A percentile compares a stretch with the other conserved stretches of the same genome.
These are phyloP conservation scores for Heliconius charithonia DNA, from an alignment of 2,888 invertebrate genomes.

Conservation along the genomic window DNA sequence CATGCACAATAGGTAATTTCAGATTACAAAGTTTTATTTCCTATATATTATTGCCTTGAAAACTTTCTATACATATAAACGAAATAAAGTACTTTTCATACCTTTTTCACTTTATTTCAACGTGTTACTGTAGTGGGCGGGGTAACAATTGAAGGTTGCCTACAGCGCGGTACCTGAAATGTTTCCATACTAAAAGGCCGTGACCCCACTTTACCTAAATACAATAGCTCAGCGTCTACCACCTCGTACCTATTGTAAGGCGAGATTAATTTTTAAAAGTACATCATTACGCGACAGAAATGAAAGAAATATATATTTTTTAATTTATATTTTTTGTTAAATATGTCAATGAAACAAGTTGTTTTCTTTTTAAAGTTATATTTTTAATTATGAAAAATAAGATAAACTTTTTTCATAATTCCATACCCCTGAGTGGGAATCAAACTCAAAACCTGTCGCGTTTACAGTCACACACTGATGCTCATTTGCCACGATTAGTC, in stretches of 20 bases:
- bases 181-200: conserved; percentile 30
- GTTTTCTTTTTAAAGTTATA: not conserved
- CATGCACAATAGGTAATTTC: too few species aligned
- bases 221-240: conserved; percentile 31
- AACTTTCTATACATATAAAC: too few species aligned
- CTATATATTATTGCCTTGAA: too few species aligned
- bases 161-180: not conserved
- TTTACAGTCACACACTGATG: too few species aligned
- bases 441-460: too few species aligned
- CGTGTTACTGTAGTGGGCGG: conserved; percentile 2
- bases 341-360: not conserved
- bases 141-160: not conserved
- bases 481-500: too few species aligned
- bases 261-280: conserved; percentile 34
- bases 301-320: not conserved
- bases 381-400: not conserved
- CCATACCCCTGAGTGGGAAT: too few species aligned
- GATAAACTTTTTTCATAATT: not conserved
- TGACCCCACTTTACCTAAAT: conserved; percentile 34
- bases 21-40: too few species aligned
- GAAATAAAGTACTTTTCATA: not conserved
- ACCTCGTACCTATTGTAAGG: conserved; percentile 16
- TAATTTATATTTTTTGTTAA: not conserved
- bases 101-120: conserved; percentile 4
- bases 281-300: conserved; percentile 28